These are phyloP conservation scores for Pterocles burchelli DNA, from an alignment of 2,113 vertebrate species.

Conservation along the genomic window DNA sequence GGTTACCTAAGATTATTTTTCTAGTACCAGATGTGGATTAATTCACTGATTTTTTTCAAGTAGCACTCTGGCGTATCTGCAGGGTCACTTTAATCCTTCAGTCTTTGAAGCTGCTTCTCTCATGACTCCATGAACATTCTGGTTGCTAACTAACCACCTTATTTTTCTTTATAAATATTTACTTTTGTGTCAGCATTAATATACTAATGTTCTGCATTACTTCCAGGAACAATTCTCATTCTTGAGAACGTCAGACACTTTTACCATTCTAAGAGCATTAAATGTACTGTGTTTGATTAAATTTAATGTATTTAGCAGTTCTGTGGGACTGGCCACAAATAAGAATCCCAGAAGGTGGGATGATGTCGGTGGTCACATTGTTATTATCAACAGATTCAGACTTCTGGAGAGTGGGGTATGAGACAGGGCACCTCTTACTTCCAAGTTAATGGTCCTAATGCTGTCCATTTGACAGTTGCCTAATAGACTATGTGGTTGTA, in stretches of 20 bases:
- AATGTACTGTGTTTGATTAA: background rate
- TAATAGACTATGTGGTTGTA: background rate
- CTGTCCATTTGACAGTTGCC: background rate
- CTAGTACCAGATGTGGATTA: background rate
- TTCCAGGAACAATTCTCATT: background rate
- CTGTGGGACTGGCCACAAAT: background rate
- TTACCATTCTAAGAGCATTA: background rate
- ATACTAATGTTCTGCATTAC: background rate
- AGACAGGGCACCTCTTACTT: background rate
- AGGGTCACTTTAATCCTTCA: background rate
- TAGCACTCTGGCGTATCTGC: background rate
- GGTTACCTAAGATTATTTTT: background rate
- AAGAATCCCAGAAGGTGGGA: background rate
- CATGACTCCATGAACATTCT: background rate
- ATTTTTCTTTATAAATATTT: background rate
- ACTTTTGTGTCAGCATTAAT: background rate
- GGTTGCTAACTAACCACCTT: background rate
- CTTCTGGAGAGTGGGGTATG: background rate
- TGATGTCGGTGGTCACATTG: background rate
- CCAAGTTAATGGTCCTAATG: background rate
- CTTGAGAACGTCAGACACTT: background rate
- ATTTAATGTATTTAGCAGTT: background rate
- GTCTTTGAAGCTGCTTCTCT: background rate
- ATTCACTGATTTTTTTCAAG: background rate
- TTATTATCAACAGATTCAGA: background rate